Conservation (phyloP, 2,797 vertebrate genomes). For the Meda fulgida region DNA sequence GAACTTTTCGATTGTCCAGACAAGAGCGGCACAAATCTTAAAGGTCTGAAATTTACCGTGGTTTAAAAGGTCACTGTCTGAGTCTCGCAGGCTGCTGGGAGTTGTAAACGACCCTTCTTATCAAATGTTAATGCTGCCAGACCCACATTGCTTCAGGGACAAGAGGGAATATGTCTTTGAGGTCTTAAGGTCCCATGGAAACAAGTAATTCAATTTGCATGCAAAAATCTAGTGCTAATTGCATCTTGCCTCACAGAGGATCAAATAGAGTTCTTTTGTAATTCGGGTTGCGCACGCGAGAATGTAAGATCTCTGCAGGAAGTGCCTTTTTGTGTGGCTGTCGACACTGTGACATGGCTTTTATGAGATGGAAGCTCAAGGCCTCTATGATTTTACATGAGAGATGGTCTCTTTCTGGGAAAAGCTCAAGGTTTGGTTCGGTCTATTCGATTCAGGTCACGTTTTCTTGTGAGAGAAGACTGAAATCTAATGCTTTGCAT, state of each 20-base stretch:
- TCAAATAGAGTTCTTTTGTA: slow-evolving; percentile 70
- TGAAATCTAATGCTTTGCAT: slow-evolving; percentile 15
- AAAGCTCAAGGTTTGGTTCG: slow-evolving; percentile 41
- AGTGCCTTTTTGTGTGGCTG: slow-evolving; percentile 65
- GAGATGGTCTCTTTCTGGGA: slow-evolving; percentile 56
- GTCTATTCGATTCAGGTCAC: slow-evolving; percentile 46
- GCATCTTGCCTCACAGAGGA: slow-evolving; percentile 73
- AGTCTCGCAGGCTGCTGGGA: slow-evolving; percentile 79
- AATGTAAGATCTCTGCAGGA: slow-evolving; percentile 66
- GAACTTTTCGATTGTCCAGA: slow-evolving; percentile 74
- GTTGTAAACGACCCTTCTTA: slow-evolving; percentile 84
- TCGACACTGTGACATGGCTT: slow-evolving; percentile 53
- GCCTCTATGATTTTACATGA: slow-evolving; percentile 56
- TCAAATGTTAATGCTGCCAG: slow-evolving; percentile 86
- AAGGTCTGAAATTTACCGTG: slow-evolving; percentile 82
- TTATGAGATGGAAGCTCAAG: slow-evolving; percentile 61
- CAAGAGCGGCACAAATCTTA: slow-evolving; percentile 74
- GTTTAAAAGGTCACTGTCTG: slow-evolving; percentile 85
- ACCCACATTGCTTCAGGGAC: slow-evolving; percentile 71
- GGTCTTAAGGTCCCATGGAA: slow-evolving; percentile 80
- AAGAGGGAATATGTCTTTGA: slow-evolving; percentile 76
- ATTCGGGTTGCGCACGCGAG: slow-evolving; percentile 3
- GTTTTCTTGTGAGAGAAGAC: slow-evolving; percentile 3
- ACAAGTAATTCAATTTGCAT: slow-evolving; percentile 83
- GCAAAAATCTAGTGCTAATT: slow-evolving; percentile 78